phyloP scores from a whole-genome alignment of 1,140 invertebrate species.

The Drosophila orena region DNA sequence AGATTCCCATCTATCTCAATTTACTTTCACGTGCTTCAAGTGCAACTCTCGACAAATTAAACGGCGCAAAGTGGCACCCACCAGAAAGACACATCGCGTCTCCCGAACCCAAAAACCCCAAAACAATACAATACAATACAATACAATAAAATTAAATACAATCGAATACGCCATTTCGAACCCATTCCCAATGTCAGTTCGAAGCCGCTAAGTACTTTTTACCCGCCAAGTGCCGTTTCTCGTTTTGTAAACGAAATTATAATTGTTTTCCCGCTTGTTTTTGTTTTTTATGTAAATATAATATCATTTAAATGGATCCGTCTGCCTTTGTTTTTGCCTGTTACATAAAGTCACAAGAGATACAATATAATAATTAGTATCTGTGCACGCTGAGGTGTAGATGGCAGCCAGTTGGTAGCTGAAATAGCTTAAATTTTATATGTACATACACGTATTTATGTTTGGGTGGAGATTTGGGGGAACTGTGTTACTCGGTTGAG shows the following conservation, averaged over 20 bases:
- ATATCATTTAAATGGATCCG: constrained; percentile 73
- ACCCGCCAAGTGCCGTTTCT: constrained; percentile 35
- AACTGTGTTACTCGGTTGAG: constrained; percentile 33
- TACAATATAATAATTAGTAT: constrained; percentile 80
- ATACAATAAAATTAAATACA: constrained; percentile 41
- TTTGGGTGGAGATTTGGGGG: constrained; percentile 7
- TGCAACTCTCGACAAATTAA: constrained; percentile 82
- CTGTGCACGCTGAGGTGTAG: constrained; percentile 66
- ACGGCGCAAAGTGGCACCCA: constrained; percentile 73
- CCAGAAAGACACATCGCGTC: constrained; percentile 33
- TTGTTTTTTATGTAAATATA: constrained; percentile 73
- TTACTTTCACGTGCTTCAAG: constrained; percentile 76
- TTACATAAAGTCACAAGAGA: constrained; percentile 75
- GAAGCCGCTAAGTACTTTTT: constrained; percentile 62
- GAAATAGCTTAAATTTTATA: constrained; percentile 1
- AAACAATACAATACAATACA: constrained; percentile 15
- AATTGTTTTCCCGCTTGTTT: constrained; percentile 48
- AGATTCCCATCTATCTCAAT: constrained; percentile 64
- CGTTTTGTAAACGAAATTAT: constrained; percentile 65
- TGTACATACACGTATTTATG: too few relatives aligned
- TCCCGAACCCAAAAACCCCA: constrained; percentile 2
- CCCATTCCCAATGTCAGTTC: constrained; percentile 64
- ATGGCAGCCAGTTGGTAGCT: constrained; percentile 44
- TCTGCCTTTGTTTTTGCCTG: constrained; percentile 39
- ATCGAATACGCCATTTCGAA: constrained; percentile 33